Evolutionary conservation across 2,797 vertebrate genomes (phyloP).

Genomic region (Eurystomus glaucurus): DNA sequence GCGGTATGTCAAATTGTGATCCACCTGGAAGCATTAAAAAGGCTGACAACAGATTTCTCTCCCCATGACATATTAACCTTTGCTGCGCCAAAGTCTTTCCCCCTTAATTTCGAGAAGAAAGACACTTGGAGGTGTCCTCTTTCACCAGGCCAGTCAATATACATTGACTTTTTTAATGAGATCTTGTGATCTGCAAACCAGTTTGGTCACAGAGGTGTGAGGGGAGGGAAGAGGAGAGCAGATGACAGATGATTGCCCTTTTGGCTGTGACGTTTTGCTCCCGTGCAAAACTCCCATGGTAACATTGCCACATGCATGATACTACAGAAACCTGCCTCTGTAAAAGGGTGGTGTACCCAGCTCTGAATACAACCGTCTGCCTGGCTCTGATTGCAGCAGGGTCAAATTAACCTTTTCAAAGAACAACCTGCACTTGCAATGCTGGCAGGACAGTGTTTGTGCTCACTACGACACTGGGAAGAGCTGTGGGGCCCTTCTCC

Average conservation of each 20-base stretch:
- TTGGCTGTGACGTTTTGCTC: neutral
- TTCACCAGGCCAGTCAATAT: neutral
- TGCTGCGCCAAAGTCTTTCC: neutral
- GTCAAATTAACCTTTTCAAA: neutral
- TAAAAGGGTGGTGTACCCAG: neutral
- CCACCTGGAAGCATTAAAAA: conserved; percentile 48
- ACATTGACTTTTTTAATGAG: neutral
- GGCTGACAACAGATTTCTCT: neutral
- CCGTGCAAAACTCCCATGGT: fast-evolving
- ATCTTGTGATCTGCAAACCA: neutral
- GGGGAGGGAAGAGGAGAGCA: neutral
- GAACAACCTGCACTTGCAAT: neutral
- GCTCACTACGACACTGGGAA: neutral
- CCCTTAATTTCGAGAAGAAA: neutral
- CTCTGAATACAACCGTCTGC: neutral
- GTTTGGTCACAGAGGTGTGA: neutral
- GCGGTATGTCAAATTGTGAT: neutral
- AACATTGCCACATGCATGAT: fast-evolving
- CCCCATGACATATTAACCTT: neutral
- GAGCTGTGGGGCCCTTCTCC: neutral
- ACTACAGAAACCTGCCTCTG: fast-evolving
- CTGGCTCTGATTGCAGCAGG: neutral
- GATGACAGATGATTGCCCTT: fast-evolving
- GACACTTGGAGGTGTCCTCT: neutral
- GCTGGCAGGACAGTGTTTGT: neutral